Conservation (phyloP, 2,888 invertebrate species). For the Notodonta dromedarius region DNA sequence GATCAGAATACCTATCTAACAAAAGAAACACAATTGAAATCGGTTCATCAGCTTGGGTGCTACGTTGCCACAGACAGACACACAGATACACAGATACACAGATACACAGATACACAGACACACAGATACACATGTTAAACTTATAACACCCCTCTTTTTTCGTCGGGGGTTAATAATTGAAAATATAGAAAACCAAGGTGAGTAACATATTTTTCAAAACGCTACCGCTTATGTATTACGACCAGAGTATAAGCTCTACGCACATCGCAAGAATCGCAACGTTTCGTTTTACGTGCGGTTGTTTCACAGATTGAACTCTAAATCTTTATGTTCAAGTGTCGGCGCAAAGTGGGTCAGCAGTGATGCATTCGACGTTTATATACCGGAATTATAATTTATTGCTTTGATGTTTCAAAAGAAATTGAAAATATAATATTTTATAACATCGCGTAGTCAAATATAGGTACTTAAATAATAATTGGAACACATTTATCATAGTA, state of each 20-base stretch:
- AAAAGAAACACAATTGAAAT: too few relatives aligned
- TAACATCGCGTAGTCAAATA: not conserved
- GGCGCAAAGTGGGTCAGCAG: slow-evolving; percentile 2
- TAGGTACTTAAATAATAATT: not conserved
- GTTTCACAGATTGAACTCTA: not conserved
- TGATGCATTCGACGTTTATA: slow-evolving; percentile 4
- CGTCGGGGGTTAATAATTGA: too few relatives aligned
- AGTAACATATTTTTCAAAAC: not conserved
- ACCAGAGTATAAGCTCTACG: not conserved
- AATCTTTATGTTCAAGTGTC: not conserved
- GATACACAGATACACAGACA: too few relatives aligned
- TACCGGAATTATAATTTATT: slow-evolving; percentile 10
- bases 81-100: too few relatives aligned
- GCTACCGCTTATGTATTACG: slow-evolving; percentile 1
- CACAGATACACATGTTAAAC: too few relatives aligned
- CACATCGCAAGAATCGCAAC: too few relatives aligned
- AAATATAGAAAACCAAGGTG: too few relatives aligned
- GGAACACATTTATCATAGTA: not conserved
- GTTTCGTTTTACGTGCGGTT: not conserved
- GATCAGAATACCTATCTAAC: too few relatives aligned
- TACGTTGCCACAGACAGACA: too few relatives aligned
- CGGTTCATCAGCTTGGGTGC: too few relatives aligned
- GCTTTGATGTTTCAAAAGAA: slow-evolving; percentile 8
- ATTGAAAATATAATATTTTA: slow-evolving; percentile 10
- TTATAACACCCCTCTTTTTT: too few relatives aligned